These are phyloP conservation scores for Cladorhizidae sp. DNA, from an alignment of 37 sponge, comb jelly and placozoan species.

Conservation along the genomic window DNA sequence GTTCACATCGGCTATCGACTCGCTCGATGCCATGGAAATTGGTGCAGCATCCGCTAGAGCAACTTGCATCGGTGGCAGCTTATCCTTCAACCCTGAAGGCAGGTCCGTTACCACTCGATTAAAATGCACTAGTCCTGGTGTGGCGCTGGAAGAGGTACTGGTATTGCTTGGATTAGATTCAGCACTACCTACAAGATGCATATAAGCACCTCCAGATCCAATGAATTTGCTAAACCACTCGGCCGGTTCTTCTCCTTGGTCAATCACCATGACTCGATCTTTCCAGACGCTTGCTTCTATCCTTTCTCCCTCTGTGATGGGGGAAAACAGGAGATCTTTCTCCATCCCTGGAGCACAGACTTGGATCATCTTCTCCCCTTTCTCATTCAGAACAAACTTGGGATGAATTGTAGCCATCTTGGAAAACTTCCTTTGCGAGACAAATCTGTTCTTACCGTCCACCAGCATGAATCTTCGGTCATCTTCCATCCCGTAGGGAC, in stretches of 20 bases:
- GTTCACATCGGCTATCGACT: conserved; percentile 79
- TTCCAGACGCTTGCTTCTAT: conserved; percentile 62
- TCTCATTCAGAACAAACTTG: conserved; percentile 1
- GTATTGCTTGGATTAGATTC: conserved; percentile 7
- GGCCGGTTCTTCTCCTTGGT: conserved; percentile 80
- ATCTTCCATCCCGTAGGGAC: conserved; percentile 55
- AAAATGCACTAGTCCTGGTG: not conserved
- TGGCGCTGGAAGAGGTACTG: too few species aligned
- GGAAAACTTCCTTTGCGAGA: conserved; percentile 71
- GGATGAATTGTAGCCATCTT: conserved; percentile 61
- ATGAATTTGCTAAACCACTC: conserved; percentile 65
- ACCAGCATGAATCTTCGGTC: conserved; percentile 82
- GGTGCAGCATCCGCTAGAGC: conserved; percentile 72
- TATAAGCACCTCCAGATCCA: conserved; percentile 22
- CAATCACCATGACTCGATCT: conserved; percentile 47
- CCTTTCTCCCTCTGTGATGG: conserved; percentile 31
- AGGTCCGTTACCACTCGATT: conserved; percentile 21
- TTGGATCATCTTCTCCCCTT: conserved; percentile 13
- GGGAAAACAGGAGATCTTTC: conserved; percentile 18
- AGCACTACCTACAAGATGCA: conserved; percentile 48
- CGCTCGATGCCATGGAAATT: conserved; percentile 58
- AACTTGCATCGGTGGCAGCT: conserved; percentile 43
- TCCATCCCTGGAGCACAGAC: conserved; percentile 48
- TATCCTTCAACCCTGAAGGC: conserved; percentile 37
- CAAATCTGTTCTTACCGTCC: conserved; percentile 59